Conservation (phyloP, 2,113 vertebrate genomes). For the Elgaria multicarinata region DNA sequence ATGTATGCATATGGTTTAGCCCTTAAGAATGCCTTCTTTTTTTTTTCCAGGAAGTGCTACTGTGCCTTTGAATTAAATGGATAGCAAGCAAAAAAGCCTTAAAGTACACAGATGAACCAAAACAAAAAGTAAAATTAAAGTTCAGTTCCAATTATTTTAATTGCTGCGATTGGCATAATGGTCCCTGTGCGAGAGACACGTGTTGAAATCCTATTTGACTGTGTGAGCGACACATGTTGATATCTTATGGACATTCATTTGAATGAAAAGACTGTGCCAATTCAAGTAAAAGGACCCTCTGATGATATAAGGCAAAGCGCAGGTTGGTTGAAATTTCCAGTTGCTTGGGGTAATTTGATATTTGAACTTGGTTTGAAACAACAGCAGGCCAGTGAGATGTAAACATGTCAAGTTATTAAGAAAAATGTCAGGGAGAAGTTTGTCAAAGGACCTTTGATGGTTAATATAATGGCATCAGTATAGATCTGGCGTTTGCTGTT, state of each 20-base stretch:
- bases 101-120: neutral
- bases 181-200: neutral
- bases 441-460: neutral
- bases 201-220: neutral
- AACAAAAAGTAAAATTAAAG: neutral
- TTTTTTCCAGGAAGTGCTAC: neutral
- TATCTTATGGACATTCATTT: neutral
- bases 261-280: neutral
- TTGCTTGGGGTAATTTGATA: neutral
- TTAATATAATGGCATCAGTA: neutral
- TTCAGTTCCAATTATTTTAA: neutral
- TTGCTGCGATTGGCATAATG: neutral
- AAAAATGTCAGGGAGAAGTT: neutral
- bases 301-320: neutral
- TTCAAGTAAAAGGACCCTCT: neutral
- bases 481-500: neutral
- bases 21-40: neutral
- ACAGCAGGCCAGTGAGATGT: neutral
- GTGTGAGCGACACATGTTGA: neutral
- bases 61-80: neutral
- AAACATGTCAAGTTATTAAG: neutral
- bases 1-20: neutral
- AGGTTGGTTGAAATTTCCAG: conserved; percentile 8
- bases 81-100: neutral
- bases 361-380: neutral